phyloP scores from a whole-genome alignment of 2,888 invertebrate species.

The Aricia artaxerxes region DNA sequence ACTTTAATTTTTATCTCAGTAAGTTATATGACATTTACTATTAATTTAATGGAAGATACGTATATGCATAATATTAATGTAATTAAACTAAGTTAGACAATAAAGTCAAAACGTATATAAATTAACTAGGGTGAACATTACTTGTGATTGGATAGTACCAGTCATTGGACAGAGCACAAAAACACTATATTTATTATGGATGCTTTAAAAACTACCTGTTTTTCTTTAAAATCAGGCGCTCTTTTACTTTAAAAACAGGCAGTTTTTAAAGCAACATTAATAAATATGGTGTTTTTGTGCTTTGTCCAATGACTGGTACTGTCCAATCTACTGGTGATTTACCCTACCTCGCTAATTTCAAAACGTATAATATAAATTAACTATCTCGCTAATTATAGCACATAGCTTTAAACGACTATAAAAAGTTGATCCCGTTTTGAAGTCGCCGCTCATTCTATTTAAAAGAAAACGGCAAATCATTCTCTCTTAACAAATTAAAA shows the following conservation, averaged over 20 bases:
- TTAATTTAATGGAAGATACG: background rate
- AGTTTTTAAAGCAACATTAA: no score
- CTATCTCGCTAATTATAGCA: background rate
- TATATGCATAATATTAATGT: background rate
- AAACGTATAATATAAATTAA: background rate
- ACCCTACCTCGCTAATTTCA: background rate
- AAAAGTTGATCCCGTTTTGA: background rate
- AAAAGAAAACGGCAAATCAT: conserved; percentile 1
- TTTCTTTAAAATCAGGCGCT: no score
- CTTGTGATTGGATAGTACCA: no score
- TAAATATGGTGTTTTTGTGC: no score
- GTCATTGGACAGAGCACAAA: no score
- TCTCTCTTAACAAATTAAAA: conserved; percentile 3
- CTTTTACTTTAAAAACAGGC: no score
- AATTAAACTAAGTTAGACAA: background rate
- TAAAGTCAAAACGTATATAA: background rate
- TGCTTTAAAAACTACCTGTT: no score
- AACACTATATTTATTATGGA: no score
- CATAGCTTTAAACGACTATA: background rate
- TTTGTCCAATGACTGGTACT: no score
- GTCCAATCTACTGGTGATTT: no score
- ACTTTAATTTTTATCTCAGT: background rate
- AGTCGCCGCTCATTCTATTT: background rate
- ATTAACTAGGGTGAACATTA: background rate
- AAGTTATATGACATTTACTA: background rate